Conservation (phyloP, 2,797 vertebrate genomes). For the Microchirus variegatus region DNA sequence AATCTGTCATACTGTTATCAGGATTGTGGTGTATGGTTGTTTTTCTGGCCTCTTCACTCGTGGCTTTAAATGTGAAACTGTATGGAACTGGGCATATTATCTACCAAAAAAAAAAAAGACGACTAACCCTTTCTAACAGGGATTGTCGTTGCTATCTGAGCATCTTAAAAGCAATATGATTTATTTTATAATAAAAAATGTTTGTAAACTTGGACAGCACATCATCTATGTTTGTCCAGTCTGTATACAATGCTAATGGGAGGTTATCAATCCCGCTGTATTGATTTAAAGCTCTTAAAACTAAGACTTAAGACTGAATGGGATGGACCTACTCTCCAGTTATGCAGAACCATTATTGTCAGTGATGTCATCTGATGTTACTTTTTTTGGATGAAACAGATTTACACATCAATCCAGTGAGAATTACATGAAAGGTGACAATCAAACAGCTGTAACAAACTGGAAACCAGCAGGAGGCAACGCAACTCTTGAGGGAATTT, state of each 20-base stretch:
- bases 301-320: not conserved
- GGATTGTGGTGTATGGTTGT: slow-evolving; percentile 22
- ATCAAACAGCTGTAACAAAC: not conserved
- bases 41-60: slow-evolving; percentile 23
- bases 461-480: not conserved
- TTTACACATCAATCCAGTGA: not conserved
- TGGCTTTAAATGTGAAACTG: slow-evolving; percentile 36
- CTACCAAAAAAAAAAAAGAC: slow-evolving; percentile 15
- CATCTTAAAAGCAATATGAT: slow-evolving; percentile 26
- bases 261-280: not conserved
- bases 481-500: not conserved
- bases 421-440: not conserved
- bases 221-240: not conserved
- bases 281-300: not conserved
- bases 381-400: not conserved
- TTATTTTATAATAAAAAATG: slow-evolving; percentile 16
- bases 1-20: slow-evolving; percentile 64
- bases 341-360: not conserved
- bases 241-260: slow-evolving; percentile 1
- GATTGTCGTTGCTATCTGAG: slow-evolving; percentile 26
- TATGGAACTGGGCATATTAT: slow-evolving; percentile 44
- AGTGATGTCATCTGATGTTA: not conserved
- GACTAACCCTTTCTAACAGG: slow-evolving; percentile 11
- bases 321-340: not conserved
- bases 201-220: slow-evolving; percentile 1